Percentiles rank a stretch among this genome's conserved stretches.
phyloP scores from a whole-genome alignment of 2,888 invertebrate genomes.

The Alloscopus bannaensis region DNA sequence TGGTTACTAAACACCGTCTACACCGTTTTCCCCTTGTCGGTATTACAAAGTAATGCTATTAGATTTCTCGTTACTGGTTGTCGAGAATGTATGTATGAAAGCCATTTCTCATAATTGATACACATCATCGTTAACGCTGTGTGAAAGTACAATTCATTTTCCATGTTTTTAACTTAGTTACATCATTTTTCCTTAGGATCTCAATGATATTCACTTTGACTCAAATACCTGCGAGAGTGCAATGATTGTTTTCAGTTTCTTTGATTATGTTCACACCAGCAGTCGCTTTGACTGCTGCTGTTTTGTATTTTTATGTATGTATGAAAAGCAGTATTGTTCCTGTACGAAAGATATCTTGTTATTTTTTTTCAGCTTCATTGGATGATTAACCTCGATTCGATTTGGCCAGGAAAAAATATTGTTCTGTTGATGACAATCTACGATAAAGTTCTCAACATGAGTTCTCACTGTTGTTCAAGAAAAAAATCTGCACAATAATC shows the following conservation, averaged over 20 bases:
- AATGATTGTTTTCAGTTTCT: slow-evolving; percentile 39
- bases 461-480: too few species aligned
- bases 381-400: slow-evolving; percentile 29
- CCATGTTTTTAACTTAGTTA: too few species aligned
- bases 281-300: not conserved
- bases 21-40: too few species aligned
- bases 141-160: too few species aligned
- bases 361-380: slow-evolving; percentile 28
- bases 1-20: too few species aligned
- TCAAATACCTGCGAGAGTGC: slow-evolving; percentile 15
- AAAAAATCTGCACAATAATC: too few species aligned
- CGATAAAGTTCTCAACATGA: slow-evolving; percentile 27
- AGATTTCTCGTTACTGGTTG: slow-evolving; percentile 31
- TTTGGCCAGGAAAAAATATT: slow-evolving; percentile 24
- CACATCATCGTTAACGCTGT: not conserved
- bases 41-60: too few species aligned
- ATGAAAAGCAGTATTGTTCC: slow-evolving; percentile 23
- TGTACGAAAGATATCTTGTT: slow-evolving; percentile 42
- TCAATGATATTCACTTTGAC: slow-evolving; percentile 27
- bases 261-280: slow-evolving; percentile 28
- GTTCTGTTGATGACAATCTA: slow-evolving; percentile 28
- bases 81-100: slow-evolving; percentile 30
- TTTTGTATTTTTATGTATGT: too few species aligned
- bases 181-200: too few species aligned
- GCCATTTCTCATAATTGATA: slow-evolving; percentile 28